phyloP scores from a whole-genome alignment of 2,888 invertebrate species.

The Ochlodes sylvanus region DNA sequence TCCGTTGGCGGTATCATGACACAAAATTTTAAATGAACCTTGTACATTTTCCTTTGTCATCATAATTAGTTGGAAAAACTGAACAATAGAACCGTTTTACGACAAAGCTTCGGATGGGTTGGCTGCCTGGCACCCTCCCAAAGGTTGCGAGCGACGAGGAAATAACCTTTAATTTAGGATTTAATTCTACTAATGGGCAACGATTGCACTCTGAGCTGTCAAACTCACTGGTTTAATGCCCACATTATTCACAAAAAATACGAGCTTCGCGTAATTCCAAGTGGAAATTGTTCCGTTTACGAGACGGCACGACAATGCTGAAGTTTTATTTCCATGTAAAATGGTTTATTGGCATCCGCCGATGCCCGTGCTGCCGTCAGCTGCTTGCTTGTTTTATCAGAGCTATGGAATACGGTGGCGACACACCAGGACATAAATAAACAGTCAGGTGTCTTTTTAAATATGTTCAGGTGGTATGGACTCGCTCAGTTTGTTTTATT shows the following conservation, averaged over 20 bases:
- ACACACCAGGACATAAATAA: too few species aligned
- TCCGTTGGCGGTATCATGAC: not conserved
- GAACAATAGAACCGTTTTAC: not conserved
- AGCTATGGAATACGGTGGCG: too few species aligned
- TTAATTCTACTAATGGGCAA: constrained; percentile 29
- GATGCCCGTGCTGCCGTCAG: not conserved
- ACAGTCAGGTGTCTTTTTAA: too few species aligned
- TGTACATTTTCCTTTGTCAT: not conserved
- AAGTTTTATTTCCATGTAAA: too few species aligned
- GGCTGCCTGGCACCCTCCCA: constrained; percentile 22
- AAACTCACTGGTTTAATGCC: constrained; percentile 28
- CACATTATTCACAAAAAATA: constrained; percentile 31
- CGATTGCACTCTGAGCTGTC: constrained; percentile 33
- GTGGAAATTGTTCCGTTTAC: constrained; percentile 20
- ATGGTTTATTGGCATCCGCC: not conserved
- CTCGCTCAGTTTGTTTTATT: too few species aligned
- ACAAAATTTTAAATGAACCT: not conserved
- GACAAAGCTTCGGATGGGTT: not conserved
- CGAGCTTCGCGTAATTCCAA: constrained; percentile 8
- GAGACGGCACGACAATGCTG: constrained; percentile 1
- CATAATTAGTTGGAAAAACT: constrained; percentile 3
- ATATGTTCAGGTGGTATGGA: too few species aligned
- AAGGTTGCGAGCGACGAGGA: constrained; percentile 8
- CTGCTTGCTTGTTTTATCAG: too few species aligned
- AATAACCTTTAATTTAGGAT: constrained; percentile 33